Conservation (phyloP, 23 tunicate species). For the Ascidia mentula region DNA sequence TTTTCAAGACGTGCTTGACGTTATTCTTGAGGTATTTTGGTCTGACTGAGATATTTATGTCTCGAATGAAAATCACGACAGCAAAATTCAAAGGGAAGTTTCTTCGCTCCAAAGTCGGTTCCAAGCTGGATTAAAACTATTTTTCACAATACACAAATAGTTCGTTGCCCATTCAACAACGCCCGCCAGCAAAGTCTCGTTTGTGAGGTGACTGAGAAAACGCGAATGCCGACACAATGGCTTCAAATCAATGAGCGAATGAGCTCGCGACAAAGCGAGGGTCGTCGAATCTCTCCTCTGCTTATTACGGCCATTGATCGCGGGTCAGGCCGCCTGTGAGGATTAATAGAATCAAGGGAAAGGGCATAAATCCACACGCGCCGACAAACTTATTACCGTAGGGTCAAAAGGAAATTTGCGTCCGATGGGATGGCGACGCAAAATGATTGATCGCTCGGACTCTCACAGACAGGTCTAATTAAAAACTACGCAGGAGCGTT, state of each 20-base stretch:
- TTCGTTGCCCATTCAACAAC: no score
- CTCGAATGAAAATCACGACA: no score
- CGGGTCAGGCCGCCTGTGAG: neutral
- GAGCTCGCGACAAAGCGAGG: neutral
- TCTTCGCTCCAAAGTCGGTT: no score
- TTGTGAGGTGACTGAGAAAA: neutral
- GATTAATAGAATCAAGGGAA: neutral
- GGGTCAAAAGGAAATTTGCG: slow-evolving; percentile 1
- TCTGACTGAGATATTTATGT: no score
- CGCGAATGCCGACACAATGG: neutral
- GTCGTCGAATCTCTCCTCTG: neutral
- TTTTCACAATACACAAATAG: no score
- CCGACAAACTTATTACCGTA: slow-evolving; percentile 2
- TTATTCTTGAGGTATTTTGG: no score
- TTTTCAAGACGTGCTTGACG: no score
- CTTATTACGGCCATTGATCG: slow-evolving; percentile 3
- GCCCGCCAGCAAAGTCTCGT: no score
- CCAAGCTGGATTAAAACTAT: no score
- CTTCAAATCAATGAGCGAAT: neutral
- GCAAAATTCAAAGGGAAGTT: no score
- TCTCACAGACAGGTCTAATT: neutral
- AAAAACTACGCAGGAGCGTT: neutral
- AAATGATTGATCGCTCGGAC: neutral
- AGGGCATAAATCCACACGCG: neutral
- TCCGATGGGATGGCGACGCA: neutral